Conservation (phyloP, 1,140 invertebrate species). For the Drosophila punjabiensis region DNA sequence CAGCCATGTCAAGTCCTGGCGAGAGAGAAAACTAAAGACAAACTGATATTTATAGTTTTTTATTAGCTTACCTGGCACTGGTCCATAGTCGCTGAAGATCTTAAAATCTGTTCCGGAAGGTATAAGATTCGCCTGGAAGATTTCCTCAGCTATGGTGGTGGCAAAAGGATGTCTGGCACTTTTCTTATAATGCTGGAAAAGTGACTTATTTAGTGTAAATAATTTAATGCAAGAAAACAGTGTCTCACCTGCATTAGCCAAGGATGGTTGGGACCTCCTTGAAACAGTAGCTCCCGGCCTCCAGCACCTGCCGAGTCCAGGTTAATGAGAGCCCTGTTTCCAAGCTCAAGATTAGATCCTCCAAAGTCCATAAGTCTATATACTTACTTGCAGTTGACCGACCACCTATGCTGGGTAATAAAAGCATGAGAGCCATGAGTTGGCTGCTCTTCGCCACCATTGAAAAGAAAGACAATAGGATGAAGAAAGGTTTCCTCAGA, state of each 20-base stretch:
- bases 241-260: constrained; percentile 92
- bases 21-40: no score
- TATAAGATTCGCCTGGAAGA: constrained; percentile 94
- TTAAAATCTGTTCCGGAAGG: constrained; percentile 95
- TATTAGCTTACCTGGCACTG: constrained; percentile 87
- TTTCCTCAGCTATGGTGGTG: constrained; percentile 93
- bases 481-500: constrained; percentile 87
- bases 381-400: constrained; percentile 63
- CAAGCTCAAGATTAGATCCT: neutral
- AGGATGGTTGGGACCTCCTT: constrained; percentile 95
- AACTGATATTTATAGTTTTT: neutral
- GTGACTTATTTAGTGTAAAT: constrained; percentile 27
- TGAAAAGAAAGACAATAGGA: constrained; percentile 93
- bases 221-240: neutral
- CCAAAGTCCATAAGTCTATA: neutral
- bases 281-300: constrained; percentile 97
- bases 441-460: constrained; percentile 96
- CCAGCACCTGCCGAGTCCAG: constrained; percentile 97
- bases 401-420: constrained; percentile 94
- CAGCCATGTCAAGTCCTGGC: constrained; percentile 93
- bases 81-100: constrained; percentile 93
- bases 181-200: constrained; percentile 91
- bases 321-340: constrained; percentile 94
- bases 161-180: constrained; percentile 93
- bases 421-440: constrained; percentile 94